Evolutionary conservation across 2,797 vertebrate genomes (phyloP), one percentile per base, ranked within the genome.

Genomic region (Galaxias olidus): DNA sequence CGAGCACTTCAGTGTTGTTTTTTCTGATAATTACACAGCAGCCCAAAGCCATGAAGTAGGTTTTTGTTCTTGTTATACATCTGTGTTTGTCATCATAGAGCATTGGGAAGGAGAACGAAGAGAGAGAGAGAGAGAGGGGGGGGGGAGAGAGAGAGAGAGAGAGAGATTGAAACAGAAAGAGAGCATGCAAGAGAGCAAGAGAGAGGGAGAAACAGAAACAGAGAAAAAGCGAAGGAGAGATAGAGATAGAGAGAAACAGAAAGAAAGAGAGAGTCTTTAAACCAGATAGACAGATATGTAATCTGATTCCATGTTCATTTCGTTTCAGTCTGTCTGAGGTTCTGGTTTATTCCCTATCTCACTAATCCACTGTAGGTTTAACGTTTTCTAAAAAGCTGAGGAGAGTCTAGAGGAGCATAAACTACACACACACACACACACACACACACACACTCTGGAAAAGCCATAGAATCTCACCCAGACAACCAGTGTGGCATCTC

Each of bases 241-340:
- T 2, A 30, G 30, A 30, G 6, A 30, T 2, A 30, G 47, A 55
- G 59, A 10, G 9, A 47, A 9, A 10, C 3, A 10, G 45, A 4
- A 10, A 2, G 45, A 47, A 2, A 47, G 45, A 30, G 6, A 30
- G 30, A 30, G 30, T 30, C 30, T 30, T 30, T 6, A 30, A 30
- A 30, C 71, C 75, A 87, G 86, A 78, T 80, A 79, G 84, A 81
- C 71, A 45, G 52, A 75, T 30, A 30, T 30, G 30, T 30, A 82
- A 68, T 87, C 77, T 74, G 78, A 85, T 88, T 87, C 86, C 86
- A 78, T 70, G 9, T 63, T 52, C 80, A 86, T 86, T 84, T 83
- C 62, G 85, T 86, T 84, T 83, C 62, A 77, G 65, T 63, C 74
- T 72, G 68, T 72, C 70, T 77, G 61, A 47, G 43, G 78, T 75